Evolutionary conservation across 2,888 invertebrate genomes (phyloP), one percentile per base, ranked within the genome.

Genomic region (Eristalinus sepulchralis): DNA sequence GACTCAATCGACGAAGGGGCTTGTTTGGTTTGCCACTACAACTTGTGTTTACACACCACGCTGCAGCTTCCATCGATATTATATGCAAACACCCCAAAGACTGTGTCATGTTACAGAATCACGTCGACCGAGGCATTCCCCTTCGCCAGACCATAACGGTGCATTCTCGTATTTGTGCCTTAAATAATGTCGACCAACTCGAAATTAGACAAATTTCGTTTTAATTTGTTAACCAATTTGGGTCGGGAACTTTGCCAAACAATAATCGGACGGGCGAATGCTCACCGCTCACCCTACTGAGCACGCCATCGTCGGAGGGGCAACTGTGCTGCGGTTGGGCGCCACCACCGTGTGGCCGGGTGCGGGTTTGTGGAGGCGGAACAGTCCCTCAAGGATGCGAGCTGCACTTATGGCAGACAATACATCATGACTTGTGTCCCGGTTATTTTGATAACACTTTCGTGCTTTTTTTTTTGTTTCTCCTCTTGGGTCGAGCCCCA

Each of bases 211-310:
- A 82, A 84, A 36, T 64, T 63, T 60, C 31, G 60, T 68, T 83
- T 78, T 78, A 86, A 86, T 83, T 86, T 86, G 86, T 77, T 73
- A 83, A 73, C 83, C 83, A 86, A 86, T 86, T 83, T 34, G 77
- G 63, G 72, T 86, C 70, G 83, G 86, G 86, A 86, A 86, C 81
- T 73, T 73, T 86, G 86, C 86, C 86, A 83, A 86, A 83, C 83
- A 77, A 77, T 47, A 71, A 53, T 71, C 71, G 31, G 36, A 27
- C 53, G 60, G 20, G 47, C 67, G 71, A 67, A 55, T 36, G 60
- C 20, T 47, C 72, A 81, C 80, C 84, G 47, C 17, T n/a, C 17
- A 6, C 8, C 47, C 47, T 6, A 1, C 27, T 27, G 47, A 17
- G 47, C 47, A 17, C 17, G 17, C 47, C 17, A 8, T 47, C 47